Base-by-base conservation (phyloP, 2,113 vertebrate genomes). In the Sinocyclocheilus rhinocerous region DNA sequence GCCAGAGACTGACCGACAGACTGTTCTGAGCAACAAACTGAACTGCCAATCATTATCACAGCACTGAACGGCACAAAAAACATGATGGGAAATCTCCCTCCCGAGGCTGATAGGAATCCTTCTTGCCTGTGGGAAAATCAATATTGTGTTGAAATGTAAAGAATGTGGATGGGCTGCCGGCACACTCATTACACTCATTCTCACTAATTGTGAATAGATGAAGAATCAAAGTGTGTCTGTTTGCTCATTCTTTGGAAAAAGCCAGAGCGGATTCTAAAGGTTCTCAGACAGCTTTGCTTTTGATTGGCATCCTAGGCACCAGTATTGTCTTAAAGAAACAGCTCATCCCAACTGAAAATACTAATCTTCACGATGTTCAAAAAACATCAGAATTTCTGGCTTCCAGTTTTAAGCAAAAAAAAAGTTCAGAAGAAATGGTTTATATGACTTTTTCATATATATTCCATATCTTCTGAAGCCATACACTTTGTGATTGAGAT, bases 1-100 rank as follows among this genome's bases (percentile, higher is more conserved):
- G 57, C 69, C 61, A 24, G 45, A 67, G n/a, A 85, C 18, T 81
- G 76, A 81, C 16, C 83, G 13, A 75, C 36, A 87, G 33, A 16
- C 57, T 61, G 48, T 50, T 65, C 22, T 65, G 77, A 65, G 76
- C 76, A 88, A 63, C 78, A n/a, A 70, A 72, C 36, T 12, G 11
- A 48, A 15, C 20, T 52, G 81, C 76, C 76, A 45, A 59, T 76
- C 18, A 57, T 67, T 39, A 45, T 50, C 61, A 82, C 48, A 13
- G 48, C 48, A 50, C 4, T 22, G 61, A 65, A 73, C 45, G 10
- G 45, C 48, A 50, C 4, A n/a, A 81, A 63, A 52, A 67, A 36
- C 26, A 61, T 36, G 33, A 29, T 36, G 45, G 77, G 39, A 82
- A 69, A 82, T 36, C n/a, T 81, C 42, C 11, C 39, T 50, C 61